These are phyloP conservation scores for Sussaba pulchella DNA, from an alignment of 2,888 invertebrate genomes.

Conservation along the genomic window DNA sequence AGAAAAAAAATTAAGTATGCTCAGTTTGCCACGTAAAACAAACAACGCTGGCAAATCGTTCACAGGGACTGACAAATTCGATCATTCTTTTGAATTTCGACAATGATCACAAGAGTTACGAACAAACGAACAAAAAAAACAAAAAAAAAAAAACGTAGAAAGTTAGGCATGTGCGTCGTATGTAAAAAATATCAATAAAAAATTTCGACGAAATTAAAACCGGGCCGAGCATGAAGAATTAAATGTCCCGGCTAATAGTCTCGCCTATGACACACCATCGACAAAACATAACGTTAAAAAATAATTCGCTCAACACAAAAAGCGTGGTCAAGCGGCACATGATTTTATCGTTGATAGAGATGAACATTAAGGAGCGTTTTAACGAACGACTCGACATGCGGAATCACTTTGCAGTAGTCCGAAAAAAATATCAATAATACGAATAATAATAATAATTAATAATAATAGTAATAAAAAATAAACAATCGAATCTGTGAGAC, in stretches of 20 bases:
- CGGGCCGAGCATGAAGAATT: constrained; percentile 14
- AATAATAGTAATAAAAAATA: no score
- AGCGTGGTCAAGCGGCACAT: constrained; percentile 8
- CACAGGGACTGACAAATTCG: constrained; percentile 79
- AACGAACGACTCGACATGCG: constrained; percentile 36
- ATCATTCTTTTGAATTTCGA: constrained; percentile 72
- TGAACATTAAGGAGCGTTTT: constrained; percentile 31
- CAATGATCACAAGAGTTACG: constrained; percentile 37
- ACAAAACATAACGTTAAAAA: no score
- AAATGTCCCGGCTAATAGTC: background rate
- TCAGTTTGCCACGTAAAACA: constrained; percentile 60
- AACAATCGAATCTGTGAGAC: constrained; percentile 79
- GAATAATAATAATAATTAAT: constrained; percentile 18
- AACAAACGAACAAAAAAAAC: no score
- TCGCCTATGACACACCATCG: no score
- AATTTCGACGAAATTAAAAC: constrained; percentile 10
- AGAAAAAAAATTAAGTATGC: constrained; percentile 51
- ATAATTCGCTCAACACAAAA: no score
- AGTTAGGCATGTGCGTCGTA: constrained; percentile 11
- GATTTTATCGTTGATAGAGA: constrained; percentile 11
- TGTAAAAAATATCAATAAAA: constrained; percentile 10
- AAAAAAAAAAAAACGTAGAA: background rate
- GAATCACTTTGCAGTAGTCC: constrained; percentile 51
- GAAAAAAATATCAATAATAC: constrained; percentile 2
- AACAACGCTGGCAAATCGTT: constrained; percentile 72